Evolutionary conservation across 2,113 vertebrate species (phyloP).

Genomic region (Hypanus sabinus): DNA sequence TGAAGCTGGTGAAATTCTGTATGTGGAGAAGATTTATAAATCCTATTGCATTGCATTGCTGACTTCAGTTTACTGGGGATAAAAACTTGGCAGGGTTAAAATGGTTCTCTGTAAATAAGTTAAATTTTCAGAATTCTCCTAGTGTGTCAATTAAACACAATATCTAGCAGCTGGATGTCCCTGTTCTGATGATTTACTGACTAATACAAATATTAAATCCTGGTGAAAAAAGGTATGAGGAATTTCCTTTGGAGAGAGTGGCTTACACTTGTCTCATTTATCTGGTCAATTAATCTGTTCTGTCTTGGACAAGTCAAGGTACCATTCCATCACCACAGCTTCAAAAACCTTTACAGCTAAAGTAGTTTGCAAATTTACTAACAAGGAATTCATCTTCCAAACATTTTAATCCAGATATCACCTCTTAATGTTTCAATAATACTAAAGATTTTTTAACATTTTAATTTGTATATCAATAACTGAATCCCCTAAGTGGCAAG

Average conservation of each 20-base stretch:
- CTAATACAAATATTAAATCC: conserved; percentile 28
- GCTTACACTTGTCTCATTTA: conserved; percentile 24
- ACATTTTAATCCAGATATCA: not conserved
- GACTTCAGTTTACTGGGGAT: not conserved
- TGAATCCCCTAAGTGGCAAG: not conserved
- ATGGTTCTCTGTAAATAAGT: not conserved
- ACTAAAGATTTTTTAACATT: not conserved
- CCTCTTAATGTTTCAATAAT: not conserved
- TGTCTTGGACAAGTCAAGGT: conserved; percentile 5
- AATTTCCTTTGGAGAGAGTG: not conserved
- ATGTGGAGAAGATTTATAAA: not conserved
- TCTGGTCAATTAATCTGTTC: conserved; percentile 22
- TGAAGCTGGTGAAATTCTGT: not conserved
- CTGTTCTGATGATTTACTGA: conserved; percentile 18
- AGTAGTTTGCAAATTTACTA: not conserved
- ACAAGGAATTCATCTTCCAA: not conserved
- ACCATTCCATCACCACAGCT: not conserved
- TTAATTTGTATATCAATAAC: not conserved
- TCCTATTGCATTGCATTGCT: not conserved
- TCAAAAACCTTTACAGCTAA: not conserved
- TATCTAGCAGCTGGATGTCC: conserved; percentile 31
- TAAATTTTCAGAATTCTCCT: not conserved
- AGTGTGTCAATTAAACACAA: conserved; percentile 9
- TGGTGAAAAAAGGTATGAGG: conserved; percentile 24
- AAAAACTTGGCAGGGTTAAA: not conserved